phyloP scores from a whole-genome alignment of 2,888 invertebrate genomes.

The Spicauda simplicius region DNA sequence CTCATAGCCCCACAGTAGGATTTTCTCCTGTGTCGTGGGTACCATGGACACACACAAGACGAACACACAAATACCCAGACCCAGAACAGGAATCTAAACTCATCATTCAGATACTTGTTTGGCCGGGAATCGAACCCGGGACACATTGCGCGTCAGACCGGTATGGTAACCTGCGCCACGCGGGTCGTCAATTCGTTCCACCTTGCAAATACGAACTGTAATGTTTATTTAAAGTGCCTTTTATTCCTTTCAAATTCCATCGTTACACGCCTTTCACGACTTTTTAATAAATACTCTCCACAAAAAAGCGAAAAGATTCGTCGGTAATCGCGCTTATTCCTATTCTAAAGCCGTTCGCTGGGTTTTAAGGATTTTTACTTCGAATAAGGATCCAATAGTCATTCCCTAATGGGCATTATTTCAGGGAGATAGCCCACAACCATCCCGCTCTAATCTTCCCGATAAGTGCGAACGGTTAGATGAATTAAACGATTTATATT shows the following conservation, averaged over 20 bases:
- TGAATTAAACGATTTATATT: slow-evolving; percentile 21
- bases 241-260: neutral
- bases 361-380: slow-evolving; percentile 16
- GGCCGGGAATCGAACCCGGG: no score
- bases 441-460: slow-evolving; percentile 18
- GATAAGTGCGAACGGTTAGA: slow-evolving; percentile 21
- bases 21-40: no score
- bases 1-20: no score
- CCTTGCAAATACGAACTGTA: no score
- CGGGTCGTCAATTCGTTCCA: no score
- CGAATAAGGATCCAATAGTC: slow-evolving; percentile 18
- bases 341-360: neutral
- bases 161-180: no score
- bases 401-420: slow-evolving; percentile 31
- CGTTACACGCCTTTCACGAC: neutral
- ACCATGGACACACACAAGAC: no score
- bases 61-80: no score
- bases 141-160: no score
- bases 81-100: no score
- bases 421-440: slow-evolving; percentile 16
- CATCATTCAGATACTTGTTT: no score
- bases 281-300: neutral
- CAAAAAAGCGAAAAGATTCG: neutral
- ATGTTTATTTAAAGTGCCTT: neutral
- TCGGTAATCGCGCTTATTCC: neutral